Conservation (phyloP, 2,888 invertebrate species). For the Macaria notata region DNA sequence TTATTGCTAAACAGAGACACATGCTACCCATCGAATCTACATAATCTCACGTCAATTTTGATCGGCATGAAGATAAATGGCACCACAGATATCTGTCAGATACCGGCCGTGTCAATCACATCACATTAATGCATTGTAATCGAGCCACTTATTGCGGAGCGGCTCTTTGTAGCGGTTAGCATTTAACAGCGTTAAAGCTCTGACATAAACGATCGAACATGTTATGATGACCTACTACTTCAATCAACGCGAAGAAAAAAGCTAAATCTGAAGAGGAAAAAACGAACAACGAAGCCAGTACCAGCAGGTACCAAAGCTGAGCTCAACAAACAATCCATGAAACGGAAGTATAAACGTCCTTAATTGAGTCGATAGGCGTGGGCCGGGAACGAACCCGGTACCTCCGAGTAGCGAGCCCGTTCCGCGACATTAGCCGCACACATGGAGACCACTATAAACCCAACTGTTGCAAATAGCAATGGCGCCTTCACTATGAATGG, state of each 20-base stretch:
- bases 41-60: conserved; percentile 40
- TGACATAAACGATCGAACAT: conserved; percentile 8
- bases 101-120: conserved; percentile 59
- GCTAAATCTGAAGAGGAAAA: background rate
- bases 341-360: conserved; percentile 56
- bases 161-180: conserved; percentile 38
- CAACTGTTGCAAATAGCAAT: conserved; percentile 57
- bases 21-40: conserved; percentile 27
- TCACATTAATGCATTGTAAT: conserved; percentile 51
- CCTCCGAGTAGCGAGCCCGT: conserved; percentile 44
- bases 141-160: conserved; percentile 47
- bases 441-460: conserved; percentile 42
- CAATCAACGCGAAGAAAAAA: conserved; percentile 1
- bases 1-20: conserved; percentile 18
- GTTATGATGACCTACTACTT: conserved; percentile 3
- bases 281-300: background rate
- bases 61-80: conserved; percentile 57
- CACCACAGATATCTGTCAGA: conserved; percentile 43
- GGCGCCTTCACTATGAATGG: conserved; percentile 52
- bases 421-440: conserved; percentile 57
- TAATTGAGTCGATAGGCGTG: conserved; percentile 63
- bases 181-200: conserved; percentile 28
- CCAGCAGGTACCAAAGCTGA: background rate
- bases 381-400: conserved; percentile 43
- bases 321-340: conserved; percentile 33